Base-by-base conservation (phyloP, 2,797 vertebrate species). In the Esox masquinongy region DNA sequence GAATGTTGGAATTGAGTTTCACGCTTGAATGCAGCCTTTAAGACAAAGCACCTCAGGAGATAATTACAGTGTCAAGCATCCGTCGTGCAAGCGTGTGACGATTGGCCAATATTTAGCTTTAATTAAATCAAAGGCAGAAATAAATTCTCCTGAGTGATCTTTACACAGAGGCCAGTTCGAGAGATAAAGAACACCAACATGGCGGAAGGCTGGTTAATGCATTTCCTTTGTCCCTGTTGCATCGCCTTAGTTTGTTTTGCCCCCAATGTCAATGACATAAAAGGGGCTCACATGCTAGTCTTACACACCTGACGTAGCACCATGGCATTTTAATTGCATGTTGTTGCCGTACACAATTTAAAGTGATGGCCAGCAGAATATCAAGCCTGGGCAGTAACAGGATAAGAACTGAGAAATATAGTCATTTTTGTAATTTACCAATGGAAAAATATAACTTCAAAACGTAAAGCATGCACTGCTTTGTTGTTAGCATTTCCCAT, bases 121-220 rank as follows among this genome's bases (percentile, higher is more conserved):
- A 94, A 95, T 95, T 94, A 95, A 94, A 94, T 95, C 93, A 94
- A 94, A 94, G 90, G 26, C 88, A 93, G 89, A 92, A 95, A 94
- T 92, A 93, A 94, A 94, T 94, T 93, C 93, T 94, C 92, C 86
- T 82, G 91, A 92, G 92, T 92, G 90, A 93, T 90, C 87, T 85
- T 86, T 89, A 87, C 85, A 84, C 88, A 84, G 82, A 88, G 86
- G 82, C 73, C 84, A 83, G 85, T 88, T 91, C 89, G 85, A 81
- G 86, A 88, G 86, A 89, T 92, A 93, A 87, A 87, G 84, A 91
- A 47, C 43, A 47, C 43, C 88, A 91, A 92, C 90, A 90, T 88
- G 87, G 86, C 86, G 11, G 22, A 12, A 84, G 83, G 86, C 84
- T 89, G 83, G 86, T 85, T 89, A 91, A 90, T 84, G 89, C 83